A percentile compares a stretch with the other conserved stretches of the same genome.
Evolutionary conservation across 2,113 vertebrate genomes (phyloP).

Genomic region (Xyliphius kryptos): DNA sequence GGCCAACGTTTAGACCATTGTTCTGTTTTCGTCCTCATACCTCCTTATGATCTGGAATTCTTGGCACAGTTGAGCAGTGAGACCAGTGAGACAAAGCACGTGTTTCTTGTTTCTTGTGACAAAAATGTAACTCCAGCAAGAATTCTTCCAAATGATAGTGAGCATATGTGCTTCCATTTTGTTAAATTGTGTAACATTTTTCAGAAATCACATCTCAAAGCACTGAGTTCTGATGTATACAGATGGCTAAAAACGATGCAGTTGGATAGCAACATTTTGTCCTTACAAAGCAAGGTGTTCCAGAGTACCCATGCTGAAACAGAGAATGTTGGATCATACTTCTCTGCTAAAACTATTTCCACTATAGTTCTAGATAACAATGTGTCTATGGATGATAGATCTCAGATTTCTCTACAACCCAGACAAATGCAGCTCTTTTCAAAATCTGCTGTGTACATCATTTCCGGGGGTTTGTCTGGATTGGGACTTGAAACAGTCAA

Average conservation of each 20-base stretch:
- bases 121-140: slow-evolving; percentile 39
- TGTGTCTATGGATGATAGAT: slow-evolving; percentile 28
- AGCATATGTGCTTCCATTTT: slow-evolving; percentile 59
- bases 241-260: slow-evolving; percentile 68
- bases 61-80: slow-evolving; percentile 50
- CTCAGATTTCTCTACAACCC: slow-evolving; percentile 59
- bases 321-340: slow-evolving; percentile 58
- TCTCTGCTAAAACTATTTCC: slow-evolving; percentile 52
- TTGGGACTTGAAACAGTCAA: slow-evolving; percentile 81
- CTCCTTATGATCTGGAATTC: slow-evolving; percentile 55
- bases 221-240: slow-evolving; percentile 51
- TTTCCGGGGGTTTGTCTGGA: slow-evolving; percentile 73
- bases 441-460: slow-evolving; percentile 68
- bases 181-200: slow-evolving; percentile 56
- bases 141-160: slow-evolving; percentile 44
- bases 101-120: slow-evolving; percentile 64
- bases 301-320: slow-evolving; percentile 42
- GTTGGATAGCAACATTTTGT: slow-evolving; percentile 43
- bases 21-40: slow-evolving; percentile 64
- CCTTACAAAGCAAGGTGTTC: slow-evolving; percentile 46
- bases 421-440: slow-evolving; percentile 59
- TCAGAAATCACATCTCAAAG: slow-evolving; percentile 63
- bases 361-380: slow-evolving; percentile 53
- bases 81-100: slow-evolving; percentile 50
- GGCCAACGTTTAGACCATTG: slow-evolving; percentile 46